Percentiles rank a stretch among this genome's conserved stretches.
phyloP scores from a whole-genome alignment of 2,113 vertebrate genomes.

The Peromyscus maniculatus region DNA sequence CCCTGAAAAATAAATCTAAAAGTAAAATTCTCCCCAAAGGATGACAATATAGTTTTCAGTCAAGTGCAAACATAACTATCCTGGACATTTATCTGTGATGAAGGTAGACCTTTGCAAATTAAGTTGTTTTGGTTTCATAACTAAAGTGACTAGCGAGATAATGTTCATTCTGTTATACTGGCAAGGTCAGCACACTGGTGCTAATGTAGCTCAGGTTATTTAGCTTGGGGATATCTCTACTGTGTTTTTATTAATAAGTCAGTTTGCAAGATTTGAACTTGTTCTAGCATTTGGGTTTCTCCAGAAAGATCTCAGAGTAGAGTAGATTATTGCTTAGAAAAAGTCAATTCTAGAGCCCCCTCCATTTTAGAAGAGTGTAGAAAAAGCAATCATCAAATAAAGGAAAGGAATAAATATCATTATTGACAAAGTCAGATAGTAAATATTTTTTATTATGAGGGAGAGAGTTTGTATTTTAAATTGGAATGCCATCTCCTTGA shows the following conservation, averaged over 20 bases:
- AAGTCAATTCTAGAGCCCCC: background rate
- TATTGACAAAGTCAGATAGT: background rate
- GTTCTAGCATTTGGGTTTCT: background rate
- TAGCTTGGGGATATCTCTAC: background rate
- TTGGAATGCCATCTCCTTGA: background rate
- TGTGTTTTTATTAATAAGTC: constrained; percentile 42
- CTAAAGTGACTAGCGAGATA: constrained; percentile 5
- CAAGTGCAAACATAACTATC: constrained; percentile 2
- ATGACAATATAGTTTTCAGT: constrained; percentile 76
- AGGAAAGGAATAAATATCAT: background rate
- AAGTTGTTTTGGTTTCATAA: constrained; percentile 29
- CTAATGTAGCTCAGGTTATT: constrained; percentile 42
- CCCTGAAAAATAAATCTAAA: constrained; percentile 80
- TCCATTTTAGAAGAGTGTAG: background rate
- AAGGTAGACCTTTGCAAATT: constrained; percentile 28
- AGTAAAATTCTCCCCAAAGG: constrained; percentile 80
- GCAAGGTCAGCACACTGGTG: background rate
- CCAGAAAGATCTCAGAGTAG: constrained; percentile 1
- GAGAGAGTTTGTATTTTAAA: background rate
- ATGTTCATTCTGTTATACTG: background rate
- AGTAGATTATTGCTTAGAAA: background rate
- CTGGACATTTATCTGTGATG: constrained; percentile 50
- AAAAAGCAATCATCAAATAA: background rate
- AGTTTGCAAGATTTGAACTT: constrained; percentile 52
- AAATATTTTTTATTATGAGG: background rate